These are phyloP conservation scores for Orius laevigatus DNA, from an alignment of 1,140 invertebrate genomes.

Conservation along the genomic window DNA sequence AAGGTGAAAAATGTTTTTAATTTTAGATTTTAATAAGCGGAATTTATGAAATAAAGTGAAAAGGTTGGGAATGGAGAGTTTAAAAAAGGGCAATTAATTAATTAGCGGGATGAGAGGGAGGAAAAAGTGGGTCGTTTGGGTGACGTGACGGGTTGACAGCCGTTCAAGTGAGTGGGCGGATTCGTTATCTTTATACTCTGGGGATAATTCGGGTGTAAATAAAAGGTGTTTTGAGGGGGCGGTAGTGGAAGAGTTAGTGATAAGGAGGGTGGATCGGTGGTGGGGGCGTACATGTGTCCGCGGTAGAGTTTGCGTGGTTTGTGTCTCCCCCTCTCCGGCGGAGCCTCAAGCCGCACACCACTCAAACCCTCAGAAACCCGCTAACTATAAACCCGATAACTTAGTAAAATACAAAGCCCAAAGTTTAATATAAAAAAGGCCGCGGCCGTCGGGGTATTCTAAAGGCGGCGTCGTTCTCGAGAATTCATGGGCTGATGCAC, in stretches of 20 bases:
- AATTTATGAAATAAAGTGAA: too few relatives aligned
- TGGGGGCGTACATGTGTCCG: conserved; percentile 13
- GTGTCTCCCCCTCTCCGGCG: conserved; percentile 11
- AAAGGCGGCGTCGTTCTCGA: neutral
- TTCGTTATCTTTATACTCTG: too few relatives aligned
- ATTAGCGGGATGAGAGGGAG: conserved; percentile 13
- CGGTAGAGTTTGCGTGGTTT: conserved; percentile 14
- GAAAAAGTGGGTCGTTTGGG: conserved; percentile 10
- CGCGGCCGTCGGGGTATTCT: neutral
- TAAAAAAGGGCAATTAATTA: conserved; percentile 17
- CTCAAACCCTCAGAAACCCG: conserved; percentile 1
- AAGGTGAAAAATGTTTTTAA: too few relatives aligned
- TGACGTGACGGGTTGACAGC: conserved; percentile 21
- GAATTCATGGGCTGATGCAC: conserved; percentile 28
- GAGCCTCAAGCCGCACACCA: neutral
- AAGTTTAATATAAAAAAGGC: neutral
- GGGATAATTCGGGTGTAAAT: conserved; percentile 10
- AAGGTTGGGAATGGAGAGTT: too few relatives aligned
- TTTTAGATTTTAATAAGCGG: too few relatives aligned
- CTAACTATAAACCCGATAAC: conserved; percentile 7
- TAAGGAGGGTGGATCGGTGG: conserved; percentile 13
- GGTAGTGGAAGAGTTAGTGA: conserved; percentile 5
- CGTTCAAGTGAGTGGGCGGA: conserved; percentile 19
- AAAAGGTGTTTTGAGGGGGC: conserved; percentile 4
- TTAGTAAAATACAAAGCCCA: neutral